A percentile compares a stretch with the other conserved stretches of the same genome.
Evolutionary conservation across 2,113 vertebrate genomes (phyloP).

Genomic region (Limnothrissa miodon): DNA sequence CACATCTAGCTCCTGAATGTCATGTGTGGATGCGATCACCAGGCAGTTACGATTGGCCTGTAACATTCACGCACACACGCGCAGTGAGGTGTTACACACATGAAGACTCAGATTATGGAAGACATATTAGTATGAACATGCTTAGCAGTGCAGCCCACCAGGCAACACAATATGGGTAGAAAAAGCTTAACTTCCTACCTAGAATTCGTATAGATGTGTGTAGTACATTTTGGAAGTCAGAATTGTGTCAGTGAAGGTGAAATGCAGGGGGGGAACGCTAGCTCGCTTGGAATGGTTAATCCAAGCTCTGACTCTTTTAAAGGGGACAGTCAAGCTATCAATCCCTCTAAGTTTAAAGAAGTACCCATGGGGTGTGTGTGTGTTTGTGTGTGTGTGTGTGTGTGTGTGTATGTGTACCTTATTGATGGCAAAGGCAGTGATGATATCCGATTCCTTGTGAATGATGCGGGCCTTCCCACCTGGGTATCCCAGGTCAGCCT

Average conservation of each 20-base stretch:
- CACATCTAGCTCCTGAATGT: slow-evolving; percentile 97
- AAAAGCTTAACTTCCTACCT: too few species aligned
- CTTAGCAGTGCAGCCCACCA: too few species aligned
- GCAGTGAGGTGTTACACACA: background rate
- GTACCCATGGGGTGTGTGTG: background rate
- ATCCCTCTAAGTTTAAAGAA: background rate
- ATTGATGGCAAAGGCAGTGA: slow-evolving; percentile 97
- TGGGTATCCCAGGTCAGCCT: slow-evolving; percentile 83
- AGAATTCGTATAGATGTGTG: too few species aligned
- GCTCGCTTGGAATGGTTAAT: too few species aligned
- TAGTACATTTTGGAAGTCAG: too few species aligned
- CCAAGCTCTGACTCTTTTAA: too few species aligned
- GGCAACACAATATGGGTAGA: too few species aligned
- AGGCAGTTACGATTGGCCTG: slow-evolving; percentile 98
- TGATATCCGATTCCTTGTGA: slow-evolving; percentile 98
- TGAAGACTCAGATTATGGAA: background rate
- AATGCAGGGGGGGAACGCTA: too few species aligned
- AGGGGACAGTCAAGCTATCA: too few species aligned
- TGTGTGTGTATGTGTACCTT: slow-evolving; percentile 74
- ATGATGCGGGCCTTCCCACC: slow-evolving; percentile 94
- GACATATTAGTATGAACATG: too few species aligned
- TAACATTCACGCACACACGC: slow-evolving; percentile 31
- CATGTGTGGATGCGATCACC: slow-evolving; percentile 94
- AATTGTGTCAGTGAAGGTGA: too few species aligned
- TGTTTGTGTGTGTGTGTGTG: slow-evolving; percentile 31